These are phyloP conservation scores for Tinamus guttatus DNA, from an alignment of 2,113 vertebrate genomes.

Conservation along the genomic window DNA sequence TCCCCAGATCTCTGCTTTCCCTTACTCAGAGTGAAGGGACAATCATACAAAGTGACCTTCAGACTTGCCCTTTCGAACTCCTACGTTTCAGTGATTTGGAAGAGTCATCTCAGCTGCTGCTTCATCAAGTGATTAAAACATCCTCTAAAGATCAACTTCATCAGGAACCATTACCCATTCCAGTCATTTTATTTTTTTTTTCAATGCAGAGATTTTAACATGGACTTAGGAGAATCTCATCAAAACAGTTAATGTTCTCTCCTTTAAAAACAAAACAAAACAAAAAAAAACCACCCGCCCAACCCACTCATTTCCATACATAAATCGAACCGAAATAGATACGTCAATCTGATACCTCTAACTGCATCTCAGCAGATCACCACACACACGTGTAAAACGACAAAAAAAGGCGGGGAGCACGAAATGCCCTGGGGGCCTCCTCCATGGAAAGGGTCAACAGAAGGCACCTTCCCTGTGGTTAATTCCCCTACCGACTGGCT, in stretches of 20 bases:
- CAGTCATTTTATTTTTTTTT: not conserved
- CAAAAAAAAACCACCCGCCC: not conserved
- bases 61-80: not conserved
- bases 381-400: not conserved
- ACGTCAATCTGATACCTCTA: not conserved
- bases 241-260: not conserved
- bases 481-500: not conserved
- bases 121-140: not conserved
- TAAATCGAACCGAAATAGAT: not conserved
- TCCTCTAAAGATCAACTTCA: not conserved
- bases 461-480: not conserved
- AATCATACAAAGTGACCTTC: not conserved
- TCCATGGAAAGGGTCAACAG: not conserved
- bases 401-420: not conserved
- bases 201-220: not conserved
- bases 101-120: not conserved
- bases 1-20: not conserved
- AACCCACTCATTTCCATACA: not conserved
- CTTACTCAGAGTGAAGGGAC: not conserved
- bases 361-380: not conserved
- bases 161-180: not conserved
- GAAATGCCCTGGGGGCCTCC: not conserved
- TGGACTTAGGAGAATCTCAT: fast-evolving
- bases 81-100: not conserved
- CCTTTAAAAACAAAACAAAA: not conserved